Percentiles rank a stretch among this genome's conserved stretches.
Conservation (phyloP, 35 echinoderm and acorn worm genomes). For the Hemicentrotus pulcherrimus region DNA sequence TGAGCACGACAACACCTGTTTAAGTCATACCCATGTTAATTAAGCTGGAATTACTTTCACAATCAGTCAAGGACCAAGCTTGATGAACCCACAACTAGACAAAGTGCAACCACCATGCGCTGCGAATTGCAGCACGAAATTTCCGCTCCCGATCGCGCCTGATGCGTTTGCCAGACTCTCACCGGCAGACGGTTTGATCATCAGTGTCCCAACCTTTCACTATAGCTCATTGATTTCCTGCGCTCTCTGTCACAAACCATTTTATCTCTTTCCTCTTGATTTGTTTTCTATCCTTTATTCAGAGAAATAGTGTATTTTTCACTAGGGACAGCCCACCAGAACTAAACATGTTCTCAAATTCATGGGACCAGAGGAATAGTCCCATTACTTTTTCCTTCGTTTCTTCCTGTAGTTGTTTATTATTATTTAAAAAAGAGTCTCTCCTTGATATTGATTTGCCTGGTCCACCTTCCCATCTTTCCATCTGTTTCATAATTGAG, state of each 20-base stretch:
- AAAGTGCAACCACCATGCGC: conserved; percentile 50
- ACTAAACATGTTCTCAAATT: not conserved
- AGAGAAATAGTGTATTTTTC: not conserved
- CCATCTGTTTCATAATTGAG: not conserved
- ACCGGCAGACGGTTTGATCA: not conserved
- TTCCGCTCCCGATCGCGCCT: conserved; percentile 8
- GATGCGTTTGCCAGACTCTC: conserved; percentile 18
- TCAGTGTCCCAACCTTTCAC: conserved; percentile 38
- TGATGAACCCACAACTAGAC: not conserved
- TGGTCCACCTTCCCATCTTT: not conserved
- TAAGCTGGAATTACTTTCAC: conserved; percentile 49
- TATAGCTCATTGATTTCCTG: conserved; percentile 49
- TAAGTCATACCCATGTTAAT: conserved; percentile 33
- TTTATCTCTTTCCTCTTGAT: conserved; percentile 34
- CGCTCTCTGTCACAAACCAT: conserved; percentile 37
- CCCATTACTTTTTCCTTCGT: not conserved
- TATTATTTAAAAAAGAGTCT: not conserved
- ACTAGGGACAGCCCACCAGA: not conserved
- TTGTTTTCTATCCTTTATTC: conserved; percentile 12
- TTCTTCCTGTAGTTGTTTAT: not conserved
- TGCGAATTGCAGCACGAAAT: conserved; percentile 20
- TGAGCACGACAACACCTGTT: conserved; percentile 33
- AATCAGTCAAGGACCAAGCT: conserved; percentile 41
- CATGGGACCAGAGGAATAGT: not conserved
- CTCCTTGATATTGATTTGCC: not conserved